Percentiles rank a stretch among this genome's conserved stretches.
Conservation (phyloP, 2,113 vertebrate genomes). For the Gobiocypris rarus region DNA sequence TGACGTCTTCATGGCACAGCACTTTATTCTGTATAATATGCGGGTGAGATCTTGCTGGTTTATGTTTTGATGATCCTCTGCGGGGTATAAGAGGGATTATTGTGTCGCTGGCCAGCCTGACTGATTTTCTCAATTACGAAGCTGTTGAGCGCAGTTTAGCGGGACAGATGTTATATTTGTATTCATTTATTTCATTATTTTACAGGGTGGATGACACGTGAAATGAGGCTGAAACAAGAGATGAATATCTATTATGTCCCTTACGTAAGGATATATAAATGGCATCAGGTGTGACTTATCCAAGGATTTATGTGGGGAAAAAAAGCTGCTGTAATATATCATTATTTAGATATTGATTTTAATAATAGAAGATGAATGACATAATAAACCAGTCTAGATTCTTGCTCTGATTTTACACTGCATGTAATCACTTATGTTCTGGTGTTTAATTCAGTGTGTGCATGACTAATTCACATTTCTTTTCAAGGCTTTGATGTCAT, state of each 20-base stretch:
- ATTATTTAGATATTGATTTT: background rate
- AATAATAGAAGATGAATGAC: background rate
- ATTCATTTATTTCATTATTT: conserved; percentile 52
- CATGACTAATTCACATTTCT: background rate
- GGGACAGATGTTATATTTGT: conserved; percentile 55
- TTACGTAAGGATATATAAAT: conserved; percentile 36
- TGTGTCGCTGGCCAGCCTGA: conserved; percentile 44
- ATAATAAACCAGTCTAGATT: conserved; percentile 26
- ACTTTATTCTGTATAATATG: conserved; percentile 19
- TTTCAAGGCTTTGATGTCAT: background rate
- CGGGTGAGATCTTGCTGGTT: conserved; percentile 20
- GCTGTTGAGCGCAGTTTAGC: conserved; percentile 48
- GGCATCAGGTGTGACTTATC: conserved; percentile 38
- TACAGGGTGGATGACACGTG: conserved; percentile 45
- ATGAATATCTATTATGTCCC: conserved; percentile 54
- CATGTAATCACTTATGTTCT: background rate
- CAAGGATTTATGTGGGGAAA: background rate
- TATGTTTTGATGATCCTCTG: conserved; percentile 34
- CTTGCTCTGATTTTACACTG: background rate
- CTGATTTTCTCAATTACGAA: conserved; percentile 56
- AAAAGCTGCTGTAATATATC: background rate
- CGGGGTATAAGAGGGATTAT: conserved; percentile 32
- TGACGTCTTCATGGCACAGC: conserved; percentile 10
- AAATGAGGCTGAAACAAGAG: conserved; percentile 51
- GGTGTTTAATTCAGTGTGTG: background rate